These are phyloP conservation scores for Hiodon tergisus DNA, from an alignment of 2,113 vertebrate species.

Conservation along the genomic window DNA sequence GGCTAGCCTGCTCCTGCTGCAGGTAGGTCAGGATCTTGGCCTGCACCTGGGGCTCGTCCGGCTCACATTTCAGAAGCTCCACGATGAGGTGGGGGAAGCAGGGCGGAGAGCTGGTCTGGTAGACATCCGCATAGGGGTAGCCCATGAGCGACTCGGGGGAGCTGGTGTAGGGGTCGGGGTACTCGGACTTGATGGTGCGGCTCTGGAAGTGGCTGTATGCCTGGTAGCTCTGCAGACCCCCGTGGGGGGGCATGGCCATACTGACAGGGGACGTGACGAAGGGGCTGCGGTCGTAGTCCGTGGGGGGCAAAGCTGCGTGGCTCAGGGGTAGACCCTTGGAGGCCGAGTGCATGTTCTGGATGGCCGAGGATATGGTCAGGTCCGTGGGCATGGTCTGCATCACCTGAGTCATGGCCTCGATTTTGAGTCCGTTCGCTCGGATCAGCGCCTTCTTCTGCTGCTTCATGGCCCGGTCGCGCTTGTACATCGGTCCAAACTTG, in stretches of 20 bases:
- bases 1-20: slow-evolving; percentile 91
- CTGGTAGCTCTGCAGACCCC: slow-evolving; percentile 90
- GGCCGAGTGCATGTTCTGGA: slow-evolving; percentile 94
- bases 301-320: slow-evolving; percentile 87
- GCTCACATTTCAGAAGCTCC: slow-evolving; percentile 95
- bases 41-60: slow-evolving; percentile 91
- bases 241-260: slow-evolving; percentile 92
- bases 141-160: slow-evolving; percentile 97
- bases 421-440: slow-evolving; percentile 93
- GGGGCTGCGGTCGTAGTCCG: slow-evolving; percentile 94
- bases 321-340: slow-evolving; percentile 94
- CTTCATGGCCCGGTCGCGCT: slow-evolving; percentile 92
- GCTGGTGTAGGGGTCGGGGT: slow-evolving; percentile 93
- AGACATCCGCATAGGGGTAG: slow-evolving; percentile 88
- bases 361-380: slow-evolving; percentile 90
- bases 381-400: slow-evolving; percentile 94
- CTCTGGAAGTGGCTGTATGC: slow-evolving; percentile 89
- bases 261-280: slow-evolving; percentile 95
- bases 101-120: slow-evolving; percentile 83
- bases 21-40: slow-evolving; percentile 87
- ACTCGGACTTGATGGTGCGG: slow-evolving; percentile 97
- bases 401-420: slow-evolving; percentile 94
- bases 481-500: slow-evolving; percentile 99
- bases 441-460: slow-evolving; percentile 98
- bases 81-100: slow-evolving; percentile 90